Conservation (phyloP, 2,113 vertebrate genomes). For the Prunella himalayana region DNA sequence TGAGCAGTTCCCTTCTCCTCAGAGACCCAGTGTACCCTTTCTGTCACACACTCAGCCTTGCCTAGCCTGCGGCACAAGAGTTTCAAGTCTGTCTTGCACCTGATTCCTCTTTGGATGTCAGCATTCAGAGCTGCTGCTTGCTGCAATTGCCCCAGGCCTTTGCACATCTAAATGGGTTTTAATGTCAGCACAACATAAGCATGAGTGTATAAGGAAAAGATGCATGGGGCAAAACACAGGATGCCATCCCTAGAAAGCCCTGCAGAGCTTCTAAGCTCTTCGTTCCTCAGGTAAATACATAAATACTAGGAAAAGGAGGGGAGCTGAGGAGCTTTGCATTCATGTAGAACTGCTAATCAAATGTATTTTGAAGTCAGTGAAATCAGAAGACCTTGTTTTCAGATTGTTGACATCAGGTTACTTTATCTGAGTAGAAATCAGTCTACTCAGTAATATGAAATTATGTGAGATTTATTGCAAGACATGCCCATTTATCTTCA, state of each 20-base stretch:
- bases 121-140: background rate
- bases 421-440: conserved; percentile 3
- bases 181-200: background rate
- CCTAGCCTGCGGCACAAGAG: background rate
- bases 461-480: background rate
- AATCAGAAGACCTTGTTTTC: background rate
- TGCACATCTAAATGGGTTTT: background rate
- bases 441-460: background rate
- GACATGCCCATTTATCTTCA: background rate
- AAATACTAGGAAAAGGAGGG: background rate
- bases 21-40: background rate
- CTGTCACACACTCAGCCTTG: background rate
- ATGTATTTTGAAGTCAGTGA: background rate
- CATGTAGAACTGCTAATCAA: background rate
- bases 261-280: background rate
- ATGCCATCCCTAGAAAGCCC: background rate
- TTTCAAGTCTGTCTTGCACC: background rate
- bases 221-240: background rate
- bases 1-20: background rate
- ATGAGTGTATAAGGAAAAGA: background rate
- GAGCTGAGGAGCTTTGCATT: background rate
- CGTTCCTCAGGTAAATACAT: background rate
- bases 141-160: background rate
- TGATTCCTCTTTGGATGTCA: background rate
- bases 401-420: background rate